phyloP scores from a whole-genome alignment of 2,888 invertebrate species.

The Strigamia crassipes region DNA sequence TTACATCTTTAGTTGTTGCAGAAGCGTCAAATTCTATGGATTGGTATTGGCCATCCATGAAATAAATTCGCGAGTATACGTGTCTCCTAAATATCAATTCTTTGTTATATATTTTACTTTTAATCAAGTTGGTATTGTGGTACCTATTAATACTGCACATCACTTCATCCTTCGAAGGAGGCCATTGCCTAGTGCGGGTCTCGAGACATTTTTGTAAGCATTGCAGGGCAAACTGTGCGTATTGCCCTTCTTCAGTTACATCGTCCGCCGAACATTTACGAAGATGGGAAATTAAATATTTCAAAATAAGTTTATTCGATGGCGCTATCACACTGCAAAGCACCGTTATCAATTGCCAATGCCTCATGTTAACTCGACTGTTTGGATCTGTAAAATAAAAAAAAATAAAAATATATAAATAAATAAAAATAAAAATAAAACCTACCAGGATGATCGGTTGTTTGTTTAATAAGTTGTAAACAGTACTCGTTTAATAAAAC shows the following conservation, averaged over 20 bases:
- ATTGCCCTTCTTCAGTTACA: conserved; percentile 91
- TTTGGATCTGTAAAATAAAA: conserved; percentile 68
- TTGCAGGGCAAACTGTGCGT: conserved; percentile 88
- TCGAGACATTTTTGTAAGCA: conserved; percentile 73
- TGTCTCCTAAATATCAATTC: conserved; percentile 67
- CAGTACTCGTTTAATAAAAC: conserved; percentile 85
- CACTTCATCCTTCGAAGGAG: conserved; percentile 90
- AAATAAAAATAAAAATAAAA: background rate
- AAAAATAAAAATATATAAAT: background rate
- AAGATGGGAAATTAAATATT: conserved; percentile 85
- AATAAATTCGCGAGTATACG: conserved; percentile 86
- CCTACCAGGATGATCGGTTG: conserved; percentile 67
- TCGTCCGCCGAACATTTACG: conserved; percentile 85
- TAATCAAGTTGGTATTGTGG: background rate
- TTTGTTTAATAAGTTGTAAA: conserved; percentile 89
- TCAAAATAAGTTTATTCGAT: conserved; percentile 80
- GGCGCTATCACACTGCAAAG: conserved; percentile 83
- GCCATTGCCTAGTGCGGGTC: conserved; percentile 78
- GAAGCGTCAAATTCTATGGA: conserved; percentile 94
- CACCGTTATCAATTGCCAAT: conserved; percentile 87
- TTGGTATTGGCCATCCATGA: conserved; percentile 93
- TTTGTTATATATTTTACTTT: background rate
- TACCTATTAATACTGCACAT: conserved; percentile 81
- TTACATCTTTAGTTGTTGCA: conserved; percentile 78
- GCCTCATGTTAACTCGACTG: conserved; percentile 81